Evolutionary conservation across 2,797 vertebrate species (phyloP).

Genomic region (Sandelia bainsii): DNA sequence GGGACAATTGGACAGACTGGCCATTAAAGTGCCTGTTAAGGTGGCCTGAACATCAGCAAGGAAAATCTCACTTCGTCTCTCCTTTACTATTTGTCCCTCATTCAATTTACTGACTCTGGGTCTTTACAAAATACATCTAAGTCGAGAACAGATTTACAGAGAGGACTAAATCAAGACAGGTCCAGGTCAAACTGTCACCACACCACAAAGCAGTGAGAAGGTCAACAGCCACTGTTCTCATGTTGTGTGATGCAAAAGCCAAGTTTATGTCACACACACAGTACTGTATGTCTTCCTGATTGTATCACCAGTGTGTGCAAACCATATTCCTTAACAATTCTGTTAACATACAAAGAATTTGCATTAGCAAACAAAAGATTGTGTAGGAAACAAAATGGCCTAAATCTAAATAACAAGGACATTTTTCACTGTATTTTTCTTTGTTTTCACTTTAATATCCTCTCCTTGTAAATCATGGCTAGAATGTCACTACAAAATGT

Average conservation of each 20-base stretch:
- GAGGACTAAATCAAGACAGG: neutral
- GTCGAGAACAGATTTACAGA: slow-evolving; percentile 8
- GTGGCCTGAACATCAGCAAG: slow-evolving; percentile 52
- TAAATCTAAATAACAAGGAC: too few relatives aligned
- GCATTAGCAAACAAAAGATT: neutral
- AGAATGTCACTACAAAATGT: too few relatives aligned
- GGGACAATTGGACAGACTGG: slow-evolving; percentile 65
- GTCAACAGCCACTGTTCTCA: neutral
- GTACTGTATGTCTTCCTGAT: neutral
- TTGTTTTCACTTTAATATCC: too few relatives aligned
- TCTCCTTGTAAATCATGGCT: too few relatives aligned
- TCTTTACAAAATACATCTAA: slow-evolving; percentile 9
- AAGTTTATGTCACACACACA: neutral
- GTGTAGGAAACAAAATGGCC: neutral
- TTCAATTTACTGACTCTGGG: slow-evolving; percentile 21
- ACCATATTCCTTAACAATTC: neutral
- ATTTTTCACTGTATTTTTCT: too few relatives aligned
- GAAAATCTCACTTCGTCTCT: slow-evolving; percentile 35
- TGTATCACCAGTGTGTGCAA: neutral
- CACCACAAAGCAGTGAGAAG: neutral
- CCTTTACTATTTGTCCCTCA: slow-evolving; percentile 19
- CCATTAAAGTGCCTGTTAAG: slow-evolving; percentile 72
- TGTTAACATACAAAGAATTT: neutral
- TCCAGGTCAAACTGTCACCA: slow-evolving; percentile 2
- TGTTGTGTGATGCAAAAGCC: neutral